A percentile compares a stretch with the other conserved stretches of the same genome.
Evolutionary conservation across 1,140 invertebrate genomes (phyloP).

Genomic region (Orchesella cincta): DNA sequence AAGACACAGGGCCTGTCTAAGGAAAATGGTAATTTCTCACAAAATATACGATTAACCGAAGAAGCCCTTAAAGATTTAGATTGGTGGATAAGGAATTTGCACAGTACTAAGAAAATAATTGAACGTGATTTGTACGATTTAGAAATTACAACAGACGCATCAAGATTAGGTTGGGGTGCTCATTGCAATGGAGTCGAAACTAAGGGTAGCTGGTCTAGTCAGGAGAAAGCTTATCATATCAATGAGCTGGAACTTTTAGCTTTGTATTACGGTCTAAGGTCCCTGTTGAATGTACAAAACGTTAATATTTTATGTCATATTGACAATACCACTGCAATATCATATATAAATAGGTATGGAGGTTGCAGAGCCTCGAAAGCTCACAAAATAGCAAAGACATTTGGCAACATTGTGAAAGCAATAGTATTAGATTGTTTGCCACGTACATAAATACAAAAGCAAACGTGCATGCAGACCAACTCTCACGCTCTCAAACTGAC

Average conservation of each 20-base stretch:
- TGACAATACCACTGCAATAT: slow-evolving; percentile 31
- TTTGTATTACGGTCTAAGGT: slow-evolving; percentile 8
- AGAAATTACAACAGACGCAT: slow-evolving; percentile 26
- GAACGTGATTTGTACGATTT: not conserved
- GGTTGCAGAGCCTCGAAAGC: slow-evolving; percentile 19
- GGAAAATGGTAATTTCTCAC: not conserved
- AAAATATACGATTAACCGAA: not conserved
- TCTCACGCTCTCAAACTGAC: slow-evolving; percentile 8
- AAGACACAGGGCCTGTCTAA: not conserved
- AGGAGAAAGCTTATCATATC: slow-evolving; percentile 22
- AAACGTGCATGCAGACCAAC: slow-evolving; percentile 2
- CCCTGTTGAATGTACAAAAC: not conserved
- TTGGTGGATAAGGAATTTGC: slow-evolving; percentile 10
- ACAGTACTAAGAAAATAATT: not conserved
- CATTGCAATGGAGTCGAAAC: not conserved
- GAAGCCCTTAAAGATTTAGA: not conserved
- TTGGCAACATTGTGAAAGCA: slow-evolving; percentile 30
- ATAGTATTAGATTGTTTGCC: not conserved
- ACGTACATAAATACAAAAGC: slow-evolving; percentile 19
- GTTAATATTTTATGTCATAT: slow-evolving; percentile 21
- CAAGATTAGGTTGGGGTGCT: slow-evolving; percentile 30
- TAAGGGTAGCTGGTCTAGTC: slow-evolving; percentile 28
- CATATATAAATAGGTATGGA: slow-evolving; percentile 38
- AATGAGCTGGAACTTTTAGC: slow-evolving; percentile 41
- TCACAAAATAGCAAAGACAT: slow-evolving; percentile 28